Percentiles rank a stretch among this genome's conserved stretches.
Evolutionary conservation across 2,888 invertebrate species (phyloP).

Genomic region (Cantharis lateralis): DNA sequence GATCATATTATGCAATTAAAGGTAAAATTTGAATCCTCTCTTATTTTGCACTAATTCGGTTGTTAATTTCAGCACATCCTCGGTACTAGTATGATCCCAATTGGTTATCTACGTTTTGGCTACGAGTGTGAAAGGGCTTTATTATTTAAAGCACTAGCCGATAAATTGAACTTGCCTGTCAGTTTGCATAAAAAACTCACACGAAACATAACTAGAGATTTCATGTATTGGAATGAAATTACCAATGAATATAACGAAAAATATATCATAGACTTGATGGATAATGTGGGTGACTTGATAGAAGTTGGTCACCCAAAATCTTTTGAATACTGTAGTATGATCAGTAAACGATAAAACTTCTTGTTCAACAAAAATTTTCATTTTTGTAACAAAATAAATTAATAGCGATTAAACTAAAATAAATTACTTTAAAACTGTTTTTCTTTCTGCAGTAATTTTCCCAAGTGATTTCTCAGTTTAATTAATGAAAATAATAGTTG

Average conservation of each 20-base stretch:
- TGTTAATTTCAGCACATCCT: conserved; percentile 28
- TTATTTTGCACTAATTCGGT: not conserved
- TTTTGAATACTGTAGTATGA: not conserved
- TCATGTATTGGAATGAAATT: conserved; percentile 50
- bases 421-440: too few species aligned
- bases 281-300: conserved; percentile 53
- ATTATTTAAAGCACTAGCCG: conserved; percentile 61
- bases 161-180: conserved; percentile 57
- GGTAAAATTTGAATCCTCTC: too few species aligned
- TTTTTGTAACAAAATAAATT: too few species aligned
- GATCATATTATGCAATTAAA: too few species aligned
- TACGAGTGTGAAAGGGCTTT: conserved; percentile 59
- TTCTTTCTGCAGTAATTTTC: too few species aligned
- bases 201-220: conserved; percentile 16
- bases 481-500: too few species aligned
- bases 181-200: conserved; percentile 53
- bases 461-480: too few species aligned
- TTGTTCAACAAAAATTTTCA: too few species aligned
- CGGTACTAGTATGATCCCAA: conserved; percentile 56
- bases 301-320: conserved; percentile 41
- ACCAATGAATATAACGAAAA: conserved; percentile 19
- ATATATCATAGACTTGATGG: conserved; percentile 57
- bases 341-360: too few species aligned
- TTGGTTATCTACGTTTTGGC: conserved; percentile 57
- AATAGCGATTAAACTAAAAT: too few species aligned